These are phyloP conservation scores for Cinclus mexicanus DNA, from an alignment of 2,113 vertebrate genomes.

Conservation along the genomic window DNA sequence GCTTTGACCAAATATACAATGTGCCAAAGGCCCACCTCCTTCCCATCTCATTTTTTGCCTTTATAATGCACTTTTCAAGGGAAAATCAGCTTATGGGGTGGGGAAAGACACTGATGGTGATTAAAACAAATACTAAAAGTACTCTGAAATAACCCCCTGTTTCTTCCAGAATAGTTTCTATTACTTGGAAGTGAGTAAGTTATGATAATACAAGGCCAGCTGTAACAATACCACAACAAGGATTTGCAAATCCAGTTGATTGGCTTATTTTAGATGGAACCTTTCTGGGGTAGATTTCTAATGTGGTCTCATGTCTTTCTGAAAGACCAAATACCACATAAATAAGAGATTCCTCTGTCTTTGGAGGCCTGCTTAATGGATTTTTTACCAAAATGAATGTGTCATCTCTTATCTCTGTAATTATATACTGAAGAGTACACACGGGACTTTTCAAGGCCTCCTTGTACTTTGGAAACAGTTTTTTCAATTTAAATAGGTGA, in stretches of 20 bases:
- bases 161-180: neutral
- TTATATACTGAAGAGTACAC: neutral
- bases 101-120: neutral
- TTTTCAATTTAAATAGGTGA: constrained; percentile 37
- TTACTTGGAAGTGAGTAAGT: neutral
- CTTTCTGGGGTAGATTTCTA: neutral
- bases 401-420: constrained; percentile 25
- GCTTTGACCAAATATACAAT: neutral
- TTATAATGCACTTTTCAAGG: neutral
- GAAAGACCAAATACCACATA: neutral
- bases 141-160: neutral
- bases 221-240: neutral
- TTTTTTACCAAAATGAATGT: neutral
- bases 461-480: neutral
- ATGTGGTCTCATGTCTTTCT: neutral
- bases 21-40: neutral
- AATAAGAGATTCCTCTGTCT: neutral
- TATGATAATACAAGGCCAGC: neutral
- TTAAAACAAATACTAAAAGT: neutral
- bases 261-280: neutral
- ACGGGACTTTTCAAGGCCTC: constrained; percentile 11
- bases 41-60: neutral
- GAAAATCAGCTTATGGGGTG: neutral
- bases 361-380: constrained; percentile 1
- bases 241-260: neutral